Percentiles rank a stretch among this genome's conserved stretches.
Conservation (phyloP, 2,113 vertebrate genomes). For the Cyprinodon brontotheroides region DNA sequence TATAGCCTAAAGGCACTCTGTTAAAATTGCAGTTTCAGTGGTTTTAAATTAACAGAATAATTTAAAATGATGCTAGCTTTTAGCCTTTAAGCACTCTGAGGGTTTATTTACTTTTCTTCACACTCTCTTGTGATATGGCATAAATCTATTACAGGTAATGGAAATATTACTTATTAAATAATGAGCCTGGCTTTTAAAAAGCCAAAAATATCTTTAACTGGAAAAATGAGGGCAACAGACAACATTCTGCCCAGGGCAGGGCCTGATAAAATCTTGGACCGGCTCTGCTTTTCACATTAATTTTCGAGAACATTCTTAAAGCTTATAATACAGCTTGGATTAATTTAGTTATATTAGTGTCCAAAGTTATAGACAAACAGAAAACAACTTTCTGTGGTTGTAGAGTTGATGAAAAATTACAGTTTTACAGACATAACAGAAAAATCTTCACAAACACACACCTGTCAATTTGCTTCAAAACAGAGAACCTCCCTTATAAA, state of each 20-base stretch:
- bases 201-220: not conserved
- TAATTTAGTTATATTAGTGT: constrained; percentile 19
- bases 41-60: not conserved
- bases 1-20: no score
- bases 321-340: constrained; percentile 33
- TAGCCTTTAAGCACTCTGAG: not conserved
- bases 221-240: not conserved
- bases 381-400: constrained; percentile 15
- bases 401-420: constrained; percentile 27
- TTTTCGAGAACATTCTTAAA: constrained; percentile 16
- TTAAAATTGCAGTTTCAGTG: not conserved
- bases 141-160: not conserved
- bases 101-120: not conserved
- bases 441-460: not conserved
- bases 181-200: not conserved
- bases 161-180: not conserved
- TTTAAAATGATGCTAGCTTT: not conserved
- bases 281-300: constrained; percentile 26
- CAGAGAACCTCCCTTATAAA: constrained; percentile 31
- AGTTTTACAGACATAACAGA: constrained; percentile 19
- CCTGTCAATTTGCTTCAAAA: constrained; percentile 14
- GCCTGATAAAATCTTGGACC: not conserved
- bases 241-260: not conserved
- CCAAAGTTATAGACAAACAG: constrained; percentile 5
- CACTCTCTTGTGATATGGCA: not conserved